Base-by-base conservation (phyloP, 1,140 invertebrate genomes). In the Trichogramma pretiosum region DNA sequence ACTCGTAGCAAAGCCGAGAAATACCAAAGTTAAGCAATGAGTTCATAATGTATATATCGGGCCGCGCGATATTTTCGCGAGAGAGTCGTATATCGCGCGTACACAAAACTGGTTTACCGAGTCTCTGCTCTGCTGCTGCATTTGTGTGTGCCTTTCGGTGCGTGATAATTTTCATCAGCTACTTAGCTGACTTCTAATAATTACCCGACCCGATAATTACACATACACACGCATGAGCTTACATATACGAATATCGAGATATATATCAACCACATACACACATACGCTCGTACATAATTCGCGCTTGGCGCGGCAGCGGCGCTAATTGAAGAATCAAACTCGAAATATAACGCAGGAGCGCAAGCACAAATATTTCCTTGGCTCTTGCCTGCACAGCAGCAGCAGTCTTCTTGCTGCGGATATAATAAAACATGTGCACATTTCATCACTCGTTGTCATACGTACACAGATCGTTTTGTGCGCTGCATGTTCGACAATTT, bases 151-250 rank as follows among this genome's bases (percentile, higher is more conserved):
- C 54, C 51, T 23, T 57, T 57, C 51, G 53, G 50, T 36, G 28
- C n/a, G 62, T 57, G 68, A 70, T 70, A 67, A 70, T 68, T 67
- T 59, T 56, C 63, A 57, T 57, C 55, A 46, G 57, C 57, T 68
- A 63, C 64, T 70, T 68, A 70, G 63, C 61, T 58, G 45, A 50
- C 51, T 63, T 59, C 59, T 63, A 65, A 67, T 69, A 70, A 70
- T 69, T 66, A 69, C 57, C 52, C n/a, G n/a, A n/a, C n/a, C 48
- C 53, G 65, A 69, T 70, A 68, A 70, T 70, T 66, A 69, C 66
- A 64, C 59, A 52, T 56, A 58, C 51, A 56, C 53, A 47, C 51
- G 59, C 54, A 48, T 54, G 51, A 50, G 46, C 47, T 50, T n/a
- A n/a, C 54, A 57, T 59, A 54, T 56, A 51, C 49, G 53, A 51